These are phyloP conservation scores for Cydia fagiglandana DNA, from an alignment of 1,140 invertebrate species.

Conservation along the genomic window DNA sequence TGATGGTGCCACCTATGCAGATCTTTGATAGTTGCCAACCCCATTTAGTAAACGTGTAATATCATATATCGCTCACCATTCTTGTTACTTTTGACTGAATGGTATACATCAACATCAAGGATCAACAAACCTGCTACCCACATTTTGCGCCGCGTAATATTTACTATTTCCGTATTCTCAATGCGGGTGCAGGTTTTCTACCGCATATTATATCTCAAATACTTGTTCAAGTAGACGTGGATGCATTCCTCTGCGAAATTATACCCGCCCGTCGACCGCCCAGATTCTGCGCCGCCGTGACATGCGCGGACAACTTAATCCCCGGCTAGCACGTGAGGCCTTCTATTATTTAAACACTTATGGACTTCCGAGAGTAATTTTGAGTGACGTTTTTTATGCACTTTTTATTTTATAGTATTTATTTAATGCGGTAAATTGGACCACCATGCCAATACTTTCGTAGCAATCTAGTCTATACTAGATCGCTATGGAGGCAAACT, in stretches of 20 bases:
- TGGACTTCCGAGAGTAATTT: slow-evolving; percentile 10
- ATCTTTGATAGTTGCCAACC: no score
- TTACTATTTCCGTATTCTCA: slow-evolving; percentile 2
- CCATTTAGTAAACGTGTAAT: no score
- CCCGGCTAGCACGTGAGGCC: not conserved
- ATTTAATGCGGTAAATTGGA: not conserved
- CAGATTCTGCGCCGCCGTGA: slow-evolving; percentile 3
- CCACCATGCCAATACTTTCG: not conserved
- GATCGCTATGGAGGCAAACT: not conserved
- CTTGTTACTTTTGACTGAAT: no score
- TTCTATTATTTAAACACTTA: slow-evolving; percentile 12
- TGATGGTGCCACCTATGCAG: no score
- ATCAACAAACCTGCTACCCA: not conserved
- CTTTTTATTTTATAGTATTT: not conserved
- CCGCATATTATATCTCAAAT: slow-evolving; percentile 18
- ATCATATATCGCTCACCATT: no score
- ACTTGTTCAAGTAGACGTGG: slow-evolving; percentile 10
- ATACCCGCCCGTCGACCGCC: slow-evolving; percentile 1
- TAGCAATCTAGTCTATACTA: not conserved
- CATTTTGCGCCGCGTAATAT: not conserved
- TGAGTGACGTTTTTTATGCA: not conserved
- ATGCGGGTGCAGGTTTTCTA: not conserved
- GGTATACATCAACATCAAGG: no score
- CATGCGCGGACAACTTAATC: slow-evolving; percentile 7
- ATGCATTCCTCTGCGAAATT: not conserved